Conservation (phyloP, 2,113 vertebrate species). For the Actinemys pallida region DNA sequence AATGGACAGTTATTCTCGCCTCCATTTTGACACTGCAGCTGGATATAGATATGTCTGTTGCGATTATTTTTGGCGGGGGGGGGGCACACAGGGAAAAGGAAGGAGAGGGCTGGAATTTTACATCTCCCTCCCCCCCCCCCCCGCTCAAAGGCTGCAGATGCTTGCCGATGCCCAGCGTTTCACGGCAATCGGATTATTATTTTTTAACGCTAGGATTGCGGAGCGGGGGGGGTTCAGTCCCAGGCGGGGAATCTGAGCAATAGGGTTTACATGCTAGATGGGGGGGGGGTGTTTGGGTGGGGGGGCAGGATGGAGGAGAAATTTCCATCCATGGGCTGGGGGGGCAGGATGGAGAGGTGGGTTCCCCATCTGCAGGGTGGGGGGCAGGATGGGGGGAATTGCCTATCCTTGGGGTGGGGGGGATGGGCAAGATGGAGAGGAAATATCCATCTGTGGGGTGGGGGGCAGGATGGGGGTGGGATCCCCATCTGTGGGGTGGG, state of each 20-base stretch:
- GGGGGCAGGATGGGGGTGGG: background rate
- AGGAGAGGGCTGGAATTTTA: background rate
- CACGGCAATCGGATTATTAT: background rate
- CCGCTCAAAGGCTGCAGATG: background rate
- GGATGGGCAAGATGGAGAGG: background rate
- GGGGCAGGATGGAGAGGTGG: background rate
- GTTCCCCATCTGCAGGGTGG: background rate
- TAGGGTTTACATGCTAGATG: background rate
- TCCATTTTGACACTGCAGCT: conserved; percentile 29
- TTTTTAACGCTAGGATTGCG: background rate
- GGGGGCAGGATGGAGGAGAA: background rate
- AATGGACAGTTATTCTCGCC: background rate
- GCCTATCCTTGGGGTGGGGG: no score
- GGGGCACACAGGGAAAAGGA: no score
- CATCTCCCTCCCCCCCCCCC: no score
- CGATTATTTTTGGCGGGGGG: background rate
- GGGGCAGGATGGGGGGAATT: background rate
- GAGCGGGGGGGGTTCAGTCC: background rate
- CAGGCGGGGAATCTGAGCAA: background rate
- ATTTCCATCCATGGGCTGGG: background rate
- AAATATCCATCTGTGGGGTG: no score
- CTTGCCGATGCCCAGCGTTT: background rate
- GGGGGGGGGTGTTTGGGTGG: no score
- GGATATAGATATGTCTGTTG: background rate
- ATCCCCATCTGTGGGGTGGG: no score